Base-by-base conservation (phyloP, 2,888 invertebrate species). In the Hermaeophaga mercurialis region DNA sequence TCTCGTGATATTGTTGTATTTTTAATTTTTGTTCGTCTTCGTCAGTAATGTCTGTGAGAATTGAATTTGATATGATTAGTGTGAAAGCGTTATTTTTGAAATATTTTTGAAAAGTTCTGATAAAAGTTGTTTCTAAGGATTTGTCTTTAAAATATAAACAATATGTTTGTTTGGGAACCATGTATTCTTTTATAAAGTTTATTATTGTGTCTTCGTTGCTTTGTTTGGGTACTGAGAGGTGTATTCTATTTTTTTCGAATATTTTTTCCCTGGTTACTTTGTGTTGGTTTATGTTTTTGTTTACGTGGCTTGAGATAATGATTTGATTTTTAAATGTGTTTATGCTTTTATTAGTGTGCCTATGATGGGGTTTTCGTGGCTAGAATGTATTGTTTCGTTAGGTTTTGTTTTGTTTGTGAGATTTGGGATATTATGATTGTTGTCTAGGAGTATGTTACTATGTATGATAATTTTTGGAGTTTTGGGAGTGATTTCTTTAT, bases 1-100 rank as follows among this genome's bases (percentile, higher is more conserved):
- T 39, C 49, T 58, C 57, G 39, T 59, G 61, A 33, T 62, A 59
- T n/a, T 56, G 26, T 49, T 45, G 14, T 14, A 64, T 33, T 54
- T 38, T 61, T 26, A 18, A 8, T 39, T 50, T 39, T 43, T 48
- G 31, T 38, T 62, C 55, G 14, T 57, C 55, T 31, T 55, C 39
- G 47, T 61, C 39, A 28, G 47, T 48, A 15, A 58, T 45, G 38
- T 54, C 58, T 1, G n/a, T 36, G 6, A 38, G 24, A 1, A 24
- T 14, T n/a, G 22, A 17, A 11, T 34, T 19, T 4, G 36, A 36
- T 1, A 24, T 48, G 5, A 3, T n/a, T 14, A 48, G 15, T n/a
- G 22, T 38, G 15, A 48, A 24, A 36, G 24, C 36, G 8, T 22
- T 11, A 22, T 41, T 41, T 41, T 22, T 41, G 12, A 41, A 41